phyloP scores from a whole-genome alignment of 2,888 invertebrate genomes.

The Pandemis cinnamomeana region DNA sequence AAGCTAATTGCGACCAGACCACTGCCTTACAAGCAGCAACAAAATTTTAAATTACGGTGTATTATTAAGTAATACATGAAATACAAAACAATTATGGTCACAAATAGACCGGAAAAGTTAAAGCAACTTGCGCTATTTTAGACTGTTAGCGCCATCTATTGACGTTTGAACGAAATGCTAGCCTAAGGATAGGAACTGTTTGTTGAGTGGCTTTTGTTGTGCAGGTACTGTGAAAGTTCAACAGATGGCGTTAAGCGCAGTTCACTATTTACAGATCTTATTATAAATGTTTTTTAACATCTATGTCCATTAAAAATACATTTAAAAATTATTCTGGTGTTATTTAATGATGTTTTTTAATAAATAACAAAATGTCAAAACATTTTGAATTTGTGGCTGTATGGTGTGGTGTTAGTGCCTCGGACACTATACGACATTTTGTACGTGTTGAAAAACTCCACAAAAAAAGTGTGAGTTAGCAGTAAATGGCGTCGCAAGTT shows the following conservation, averaged over 20 bases:
- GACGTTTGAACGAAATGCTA: background rate
- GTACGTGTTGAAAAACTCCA: constrained; percentile 56
- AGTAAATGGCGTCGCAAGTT: constrained; percentile 83
- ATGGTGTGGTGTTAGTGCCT: constrained; percentile 51
- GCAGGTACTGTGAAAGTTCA: background rate
- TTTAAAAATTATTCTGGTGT: background rate
- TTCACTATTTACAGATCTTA: background rate
- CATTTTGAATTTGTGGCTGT: constrained; percentile 47
- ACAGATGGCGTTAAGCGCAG: background rate
- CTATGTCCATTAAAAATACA: too few relatives aligned
- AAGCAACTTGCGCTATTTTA: background rate
- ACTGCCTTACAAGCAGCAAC: too few relatives aligned
- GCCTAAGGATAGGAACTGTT: background rate
- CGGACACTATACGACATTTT: constrained; percentile 45
- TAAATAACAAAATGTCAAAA: background rate
- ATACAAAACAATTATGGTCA: background rate
- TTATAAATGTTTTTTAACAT: background rate
- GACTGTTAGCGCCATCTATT: constrained; percentile 9
- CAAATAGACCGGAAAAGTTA: background rate
- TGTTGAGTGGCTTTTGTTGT: background rate
- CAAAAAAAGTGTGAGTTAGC: constrained; percentile 70
- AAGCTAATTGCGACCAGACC: too few relatives aligned
- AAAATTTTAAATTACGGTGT: background rate
- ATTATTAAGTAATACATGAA: background rate
- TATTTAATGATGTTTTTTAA: background rate